phyloP scores from a whole-genome alignment of 2,888 invertebrate genomes.

The Dynastes tityus region DNA sequence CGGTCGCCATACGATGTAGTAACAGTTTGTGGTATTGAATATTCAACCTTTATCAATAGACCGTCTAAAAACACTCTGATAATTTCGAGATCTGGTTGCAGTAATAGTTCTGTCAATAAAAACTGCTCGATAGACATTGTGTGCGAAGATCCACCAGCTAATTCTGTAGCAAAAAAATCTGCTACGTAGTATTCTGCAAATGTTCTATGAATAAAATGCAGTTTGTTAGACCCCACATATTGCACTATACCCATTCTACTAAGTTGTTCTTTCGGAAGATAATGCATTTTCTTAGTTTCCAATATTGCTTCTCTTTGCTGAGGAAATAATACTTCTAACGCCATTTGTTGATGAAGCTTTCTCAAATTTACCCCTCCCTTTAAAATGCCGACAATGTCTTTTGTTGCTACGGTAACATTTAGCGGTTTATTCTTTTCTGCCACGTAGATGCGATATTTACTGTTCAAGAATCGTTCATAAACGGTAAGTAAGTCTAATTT shows the following conservation, averaged over 20 bases:
- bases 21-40: background rate
- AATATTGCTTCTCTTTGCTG: background rate
- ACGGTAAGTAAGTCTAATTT: background rate
- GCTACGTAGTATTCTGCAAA: conserved; percentile 9
- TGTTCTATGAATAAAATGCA: conserved; percentile 8
- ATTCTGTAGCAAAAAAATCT: conserved; percentile 6
- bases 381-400: background rate
- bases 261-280: conserved; percentile 4
- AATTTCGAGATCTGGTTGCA: background rate
- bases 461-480: conserved; percentile 3
- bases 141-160: background rate
- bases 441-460: conserved; percentile 2
- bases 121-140: background rate
- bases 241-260: conserved; percentile 8
- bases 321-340: conserved; percentile 7
- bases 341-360: conserved; percentile 17
- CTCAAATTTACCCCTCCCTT: conserved; percentile 12
- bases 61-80: background rate
- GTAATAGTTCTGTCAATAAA: background rate
- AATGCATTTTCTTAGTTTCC: background rate
- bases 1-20: background rate
- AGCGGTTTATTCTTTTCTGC: conserved; percentile 11
- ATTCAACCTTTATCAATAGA: background rate
- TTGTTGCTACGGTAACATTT: background rate
- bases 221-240: background rate